Base-by-base conservation (phyloP, 2,888 invertebrate genomes). In the Yponomeuta evonymella region DNA sequence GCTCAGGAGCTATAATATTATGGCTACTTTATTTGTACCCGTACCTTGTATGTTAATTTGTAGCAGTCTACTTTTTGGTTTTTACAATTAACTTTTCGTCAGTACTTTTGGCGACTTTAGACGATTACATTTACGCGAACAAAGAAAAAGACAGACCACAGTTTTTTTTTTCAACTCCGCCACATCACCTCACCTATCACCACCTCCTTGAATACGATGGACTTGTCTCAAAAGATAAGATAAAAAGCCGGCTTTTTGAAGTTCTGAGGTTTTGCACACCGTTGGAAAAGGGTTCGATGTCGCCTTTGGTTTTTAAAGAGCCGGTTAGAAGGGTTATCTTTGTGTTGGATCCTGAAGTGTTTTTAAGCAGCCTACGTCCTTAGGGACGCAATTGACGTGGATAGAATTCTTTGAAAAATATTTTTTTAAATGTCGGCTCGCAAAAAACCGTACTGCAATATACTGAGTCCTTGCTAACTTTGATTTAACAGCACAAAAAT, bases 251-350 rank as follows among this genome's bases (percentile, higher is more conserved):
- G 63, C 12, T 43, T 64, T 69, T 80, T 84, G 87, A 79, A 87
- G 89, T 86, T 82, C 33, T 77, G 79, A 77, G 72, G 51, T 58
- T 58, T 58, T 15, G 51, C 51, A 51, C 51, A 51, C 12, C 51
- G 51, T 58, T 58, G 51, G 43, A 43, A 43, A 33, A 43, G 43
- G 43, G 82, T 83, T 83, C 81, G 75, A 81, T 36, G 86, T 84
- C 82, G 85, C 83, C 82, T 88, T 87, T 12, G 83, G 80, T 83
- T 81, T 84, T 89, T 84, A 74, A 89, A 74, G 88, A 90, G 88
- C 86, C 83, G 90, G 89, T 90, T 89, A 89, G 83, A 85, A 81
- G 76, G 83, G 83, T 87, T 86, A 82, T 73, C 75, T 83, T 88
- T 87, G 71, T 63, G 51, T 64, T 48, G 30, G 36, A 65, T 64